Evolutionary conservation across 2,888 invertebrate genomes (phyloP), one percentile per base, ranked within the genome.

Genomic region (Sphinx pinastri): DNA sequence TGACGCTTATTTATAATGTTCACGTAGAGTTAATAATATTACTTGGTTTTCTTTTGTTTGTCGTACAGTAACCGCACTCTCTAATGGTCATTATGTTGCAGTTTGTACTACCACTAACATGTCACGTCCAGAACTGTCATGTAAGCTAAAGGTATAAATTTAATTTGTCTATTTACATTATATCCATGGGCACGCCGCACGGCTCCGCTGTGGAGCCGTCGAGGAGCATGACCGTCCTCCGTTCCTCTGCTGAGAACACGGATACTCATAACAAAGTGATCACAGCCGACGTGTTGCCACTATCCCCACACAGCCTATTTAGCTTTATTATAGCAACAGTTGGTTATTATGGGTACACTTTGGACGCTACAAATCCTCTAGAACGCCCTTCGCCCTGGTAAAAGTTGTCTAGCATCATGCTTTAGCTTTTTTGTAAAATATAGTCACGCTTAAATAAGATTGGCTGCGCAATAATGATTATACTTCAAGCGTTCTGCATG

Each of bases 1-100:
- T 88, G 92, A 91, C 83, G 93, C 93, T 93, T 92, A 86, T 87
- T 88, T 83, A 84, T 87, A 91, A 87, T 92, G 90, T 89, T 92
- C 93, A 93, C 93, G 93, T 93, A 94, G 93, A 86, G 84, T 88
- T 93, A 92, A 89, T 90, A 89, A 88, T 89, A 90, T 86, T 81
- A 90, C 89, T 91, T 89, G 91, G 91, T 92, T 93, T 91, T 92
- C 84, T 93, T 93, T 93, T 93, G 91, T 93, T 93, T 93, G 90
- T 92, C 93, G 93, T 93, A 92, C 92, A 92, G 93, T 94, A 93
- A 94, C 92, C 90, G 94, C 94, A 94, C 93, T 92, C 85, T 91
- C 93, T 94, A 94, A 94, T 94, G 93, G 93, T 93, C 92, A 92
- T 94, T 94, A 93, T 93, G 94, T 94, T 94, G 94, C 94, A 93